Evolutionary conservation across 2,888 invertebrate genomes (phyloP).

Genomic region (Mantis religiosa): DNA sequence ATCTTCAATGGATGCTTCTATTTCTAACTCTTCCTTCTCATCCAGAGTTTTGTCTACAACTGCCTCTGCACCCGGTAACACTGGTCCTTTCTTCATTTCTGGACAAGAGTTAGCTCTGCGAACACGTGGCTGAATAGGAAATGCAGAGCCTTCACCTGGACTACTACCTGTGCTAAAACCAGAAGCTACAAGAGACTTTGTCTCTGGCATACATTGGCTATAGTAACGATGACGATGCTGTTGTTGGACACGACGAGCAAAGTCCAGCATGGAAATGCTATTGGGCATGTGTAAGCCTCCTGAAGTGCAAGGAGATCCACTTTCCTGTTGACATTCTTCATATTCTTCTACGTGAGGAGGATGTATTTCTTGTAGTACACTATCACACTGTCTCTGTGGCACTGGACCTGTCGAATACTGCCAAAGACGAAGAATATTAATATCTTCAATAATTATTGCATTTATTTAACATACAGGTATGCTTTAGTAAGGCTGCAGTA

Average conservation of each 20-base stretch:
- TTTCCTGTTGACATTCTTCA: slow-evolving; percentile 36
- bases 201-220: slow-evolving; percentile 59
- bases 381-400: slow-evolving; percentile 41
- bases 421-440: neutral
- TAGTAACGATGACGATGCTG: slow-evolving; percentile 53
- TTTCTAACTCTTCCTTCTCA: slow-evolving; percentile 43
- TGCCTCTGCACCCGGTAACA: slow-evolving; percentile 32
- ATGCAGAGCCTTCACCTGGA: slow-evolving; percentile 41
- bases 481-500: no score
- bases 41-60: slow-evolving; percentile 37
- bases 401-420: neutral
- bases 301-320: slow-evolving; percentile 51
- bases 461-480: no score
- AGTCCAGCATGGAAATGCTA: slow-evolving; percentile 52
- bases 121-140: slow-evolving; percentile 42
- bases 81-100: slow-evolving; percentile 50
- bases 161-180: slow-evolving; percentile 44
- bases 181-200: slow-evolving; percentile 27
- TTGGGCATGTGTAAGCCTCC: slow-evolving; percentile 61
- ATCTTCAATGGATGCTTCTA: neutral
- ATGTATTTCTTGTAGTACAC: slow-evolving; percentile 42
- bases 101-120: slow-evolving; percentile 64
- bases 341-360: slow-evolving; percentile 37
- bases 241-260: slow-evolving; percentile 50
- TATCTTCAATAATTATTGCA: neutral